A percentile compares a stretch with the other conserved stretches of the same genome.
These are phyloP conservation scores for Fregata magnificens DNA, from an alignment of 2,113 vertebrate species.

Conservation along the genomic window DNA sequence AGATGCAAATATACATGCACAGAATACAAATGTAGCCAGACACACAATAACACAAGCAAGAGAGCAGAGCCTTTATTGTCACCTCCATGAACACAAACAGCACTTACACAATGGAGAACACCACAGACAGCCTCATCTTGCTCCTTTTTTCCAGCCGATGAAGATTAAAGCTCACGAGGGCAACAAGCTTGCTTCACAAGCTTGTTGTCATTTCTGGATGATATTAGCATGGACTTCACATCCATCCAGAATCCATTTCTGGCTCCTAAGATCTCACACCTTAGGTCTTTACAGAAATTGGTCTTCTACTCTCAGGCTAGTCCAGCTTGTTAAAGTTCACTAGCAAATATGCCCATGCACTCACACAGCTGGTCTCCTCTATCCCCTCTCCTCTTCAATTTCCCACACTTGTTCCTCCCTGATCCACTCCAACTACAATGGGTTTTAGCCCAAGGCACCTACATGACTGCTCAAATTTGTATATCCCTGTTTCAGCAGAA, in stretches of 20 bases:
- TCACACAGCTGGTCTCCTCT: background rate
- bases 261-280: background rate
- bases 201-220: background rate
- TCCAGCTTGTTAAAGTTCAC: background rate
- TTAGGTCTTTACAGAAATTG: background rate
- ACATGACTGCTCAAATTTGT: background rate
- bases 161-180: background rate
- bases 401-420: background rate
- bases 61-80: background rate
- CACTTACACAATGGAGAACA: background rate
- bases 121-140: background rate
- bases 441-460: background rate
- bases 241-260: background rate
- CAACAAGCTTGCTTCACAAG: background rate
- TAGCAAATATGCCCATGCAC: background rate
- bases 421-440: background rate
- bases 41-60: background rate
- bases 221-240: background rate
- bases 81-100: background rate
- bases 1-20: background rate
- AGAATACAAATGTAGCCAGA: fast-evolving
- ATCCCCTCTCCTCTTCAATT: background rate
- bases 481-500: background rate
- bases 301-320: background rate
- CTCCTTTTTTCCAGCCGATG: background rate